A percentile compares a stretch with the other conserved stretches of the same genome.
phyloP scores from a whole-genome alignment of 2,888 invertebrate genomes.

The Xylota segnis region DNA sequence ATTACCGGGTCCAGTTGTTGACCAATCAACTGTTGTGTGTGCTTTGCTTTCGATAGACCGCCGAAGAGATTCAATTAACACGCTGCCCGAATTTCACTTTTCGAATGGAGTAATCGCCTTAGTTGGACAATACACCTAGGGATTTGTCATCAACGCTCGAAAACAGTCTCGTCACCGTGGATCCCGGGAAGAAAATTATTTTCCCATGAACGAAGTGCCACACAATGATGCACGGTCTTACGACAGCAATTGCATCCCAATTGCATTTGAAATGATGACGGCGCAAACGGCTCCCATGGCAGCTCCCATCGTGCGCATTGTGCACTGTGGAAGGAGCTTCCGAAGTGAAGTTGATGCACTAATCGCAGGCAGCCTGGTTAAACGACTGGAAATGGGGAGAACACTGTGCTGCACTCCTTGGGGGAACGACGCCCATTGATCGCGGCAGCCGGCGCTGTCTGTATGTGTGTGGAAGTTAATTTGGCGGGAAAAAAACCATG shows the following conservation, averaged over 20 bases:
- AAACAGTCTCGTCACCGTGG: conserved; percentile 58
- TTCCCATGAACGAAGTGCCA: conserved; percentile 73
- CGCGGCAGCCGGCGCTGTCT: conserved; percentile 11
- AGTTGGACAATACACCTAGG: conserved; percentile 38
- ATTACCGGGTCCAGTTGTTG: conserved; percentile 53
- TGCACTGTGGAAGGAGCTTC: conserved; percentile 71
- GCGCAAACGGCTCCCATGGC: conserved; percentile 68
- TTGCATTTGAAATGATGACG: conserved; percentile 71
- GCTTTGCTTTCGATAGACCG: conserved; percentile 24
- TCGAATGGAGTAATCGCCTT: conserved; percentile 28
- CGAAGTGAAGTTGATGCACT: conserved; percentile 74
- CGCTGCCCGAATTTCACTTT: conserved; percentile 65
- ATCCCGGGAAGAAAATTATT: conserved; percentile 57
- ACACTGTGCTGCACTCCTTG: conserved; percentile 61
- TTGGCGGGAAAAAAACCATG: conserved; percentile 74
- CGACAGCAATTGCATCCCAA: conserved; percentile 76
- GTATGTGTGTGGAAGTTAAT: conserved; percentile 28
- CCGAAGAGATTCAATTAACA: conserved; percentile 59
- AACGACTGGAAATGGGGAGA: conserved; percentile 33
- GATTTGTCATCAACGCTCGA: conserved; percentile 50
- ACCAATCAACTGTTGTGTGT: conserved; percentile 44
- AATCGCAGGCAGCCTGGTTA: conserved; percentile 63
- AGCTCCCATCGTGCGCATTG: conserved; percentile 25
- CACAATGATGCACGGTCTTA: conserved; percentile 71
- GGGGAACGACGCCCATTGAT: conserved; percentile 74